phyloP scores from a whole-genome alignment of 2,888 invertebrate species.

The Ophion costatus region DNA sequence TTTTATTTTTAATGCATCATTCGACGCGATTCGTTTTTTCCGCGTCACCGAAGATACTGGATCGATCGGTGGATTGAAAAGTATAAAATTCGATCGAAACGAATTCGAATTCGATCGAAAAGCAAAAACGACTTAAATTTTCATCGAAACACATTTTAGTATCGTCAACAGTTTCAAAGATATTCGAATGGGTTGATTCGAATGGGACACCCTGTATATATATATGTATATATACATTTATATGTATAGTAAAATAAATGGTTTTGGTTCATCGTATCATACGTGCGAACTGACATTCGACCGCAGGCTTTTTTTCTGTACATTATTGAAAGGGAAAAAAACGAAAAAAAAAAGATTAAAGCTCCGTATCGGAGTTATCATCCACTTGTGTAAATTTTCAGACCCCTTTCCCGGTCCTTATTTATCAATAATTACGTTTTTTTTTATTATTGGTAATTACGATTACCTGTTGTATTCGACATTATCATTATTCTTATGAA shows the following conservation, averaged over 20 bases:
- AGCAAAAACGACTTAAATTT: neutral
- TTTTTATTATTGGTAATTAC: conserved; percentile 16
- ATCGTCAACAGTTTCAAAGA: neutral
- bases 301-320: neutral
- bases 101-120: too few relatives aligned
- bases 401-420: conserved; percentile 26
- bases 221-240: neutral
- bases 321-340: conserved; percentile 33
- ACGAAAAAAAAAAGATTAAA: conserved; percentile 39
- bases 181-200: neutral
- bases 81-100: neutral
- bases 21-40: too few relatives aligned
- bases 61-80: neutral
- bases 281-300: conserved; percentile 25
- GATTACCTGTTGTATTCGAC: conserved; percentile 37
- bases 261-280: conserved; percentile 35
- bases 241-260: conserved; percentile 24
- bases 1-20: too few relatives aligned
- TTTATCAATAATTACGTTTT: neutral
- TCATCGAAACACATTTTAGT: neutral
- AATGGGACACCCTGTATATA: neutral
- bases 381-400: conserved; percentile 48
- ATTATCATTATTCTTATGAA: neutral
- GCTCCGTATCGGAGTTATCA: conserved; percentile 43
- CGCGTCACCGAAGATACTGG: too few relatives aligned